These are phyloP conservation scores for Toxonevra muliebris DNA, from an alignment of 2,888 invertebrate genomes.

Conservation along the genomic window DNA sequence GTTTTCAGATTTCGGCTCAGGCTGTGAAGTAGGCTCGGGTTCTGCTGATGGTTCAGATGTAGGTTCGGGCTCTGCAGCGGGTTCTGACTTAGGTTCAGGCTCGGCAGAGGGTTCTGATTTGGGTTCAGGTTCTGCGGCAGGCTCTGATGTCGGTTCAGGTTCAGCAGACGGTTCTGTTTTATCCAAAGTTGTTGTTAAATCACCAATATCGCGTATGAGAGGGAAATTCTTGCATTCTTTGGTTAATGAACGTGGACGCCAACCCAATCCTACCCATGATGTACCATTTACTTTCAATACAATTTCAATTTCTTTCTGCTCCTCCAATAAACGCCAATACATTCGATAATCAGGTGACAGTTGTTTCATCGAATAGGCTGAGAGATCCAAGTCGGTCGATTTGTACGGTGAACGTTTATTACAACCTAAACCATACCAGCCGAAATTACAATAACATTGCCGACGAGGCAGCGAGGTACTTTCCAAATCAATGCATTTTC, in stretches of 20 bases:
- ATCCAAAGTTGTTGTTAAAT: constrained; percentile 52
- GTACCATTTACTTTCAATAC: constrained; percentile 88
- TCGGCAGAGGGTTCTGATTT: constrained; percentile 62
- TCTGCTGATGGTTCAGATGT: constrained; percentile 48
- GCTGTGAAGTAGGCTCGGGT: constrained; percentile 56
- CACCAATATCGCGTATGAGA: constrained; percentile 67
- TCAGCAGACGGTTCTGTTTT: constrained; percentile 58
- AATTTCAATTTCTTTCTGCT: constrained; percentile 86
- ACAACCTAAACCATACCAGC: constrained; percentile 88
- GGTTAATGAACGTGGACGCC: constrained; percentile 82
- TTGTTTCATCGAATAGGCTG: constrained; percentile 74
- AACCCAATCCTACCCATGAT: constrained; percentile 89
- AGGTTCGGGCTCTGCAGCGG: constrained; percentile 46
- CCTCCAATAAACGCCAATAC: constrained; percentile 86
- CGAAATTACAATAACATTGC: constrained; percentile 90
- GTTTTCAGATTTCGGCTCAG: constrained; percentile 64
- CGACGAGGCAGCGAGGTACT: constrained; percentile 83
- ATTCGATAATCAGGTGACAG: constrained; percentile 80
- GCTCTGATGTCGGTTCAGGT: constrained; percentile 64
- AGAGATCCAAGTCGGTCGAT: constrained; percentile 76
- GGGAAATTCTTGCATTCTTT: constrained; percentile 85
- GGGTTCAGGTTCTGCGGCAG: constrained; percentile 65
- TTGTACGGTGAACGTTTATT: constrained; percentile 82
- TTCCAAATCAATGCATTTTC: constrained; percentile 83
- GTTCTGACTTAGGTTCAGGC: constrained; percentile 54